Percentiles rank a stretch among this genome's conserved stretches.
Conservation (phyloP, 2,797 vertebrate genomes). For the Aselliscus stoliczkanus region DNA sequence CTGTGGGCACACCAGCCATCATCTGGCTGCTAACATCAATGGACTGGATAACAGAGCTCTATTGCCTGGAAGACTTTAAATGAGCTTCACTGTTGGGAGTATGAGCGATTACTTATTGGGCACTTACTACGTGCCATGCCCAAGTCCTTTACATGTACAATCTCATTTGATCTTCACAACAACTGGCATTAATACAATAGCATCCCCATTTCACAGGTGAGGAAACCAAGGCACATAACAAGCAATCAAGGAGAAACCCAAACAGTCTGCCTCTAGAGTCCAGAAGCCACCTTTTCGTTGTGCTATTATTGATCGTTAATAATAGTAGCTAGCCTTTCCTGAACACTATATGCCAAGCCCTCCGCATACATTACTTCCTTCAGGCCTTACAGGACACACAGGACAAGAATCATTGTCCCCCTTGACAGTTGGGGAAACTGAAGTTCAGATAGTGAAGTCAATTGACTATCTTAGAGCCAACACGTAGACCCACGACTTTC, state of each 20-base stretch:
- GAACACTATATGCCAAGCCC: too few species aligned
- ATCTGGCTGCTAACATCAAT: not conserved
- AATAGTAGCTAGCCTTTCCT: not conserved
- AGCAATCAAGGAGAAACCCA: not conserved
- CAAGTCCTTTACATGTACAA: fast-evolving
- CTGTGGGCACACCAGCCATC: fast-evolving
- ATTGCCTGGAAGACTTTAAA: not conserved
- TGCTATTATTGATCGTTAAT: not conserved
- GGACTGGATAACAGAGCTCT: not conserved
- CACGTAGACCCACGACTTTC: fast-evolving
- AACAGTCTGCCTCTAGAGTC: fast-evolving
- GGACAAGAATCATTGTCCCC: fast-evolving
- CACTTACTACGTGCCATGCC: not conserved
- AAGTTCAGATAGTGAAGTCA: not conserved
- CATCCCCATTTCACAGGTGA: not conserved
- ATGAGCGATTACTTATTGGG: not conserved
- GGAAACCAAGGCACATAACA: not conserved
- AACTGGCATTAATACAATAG: too few species aligned
- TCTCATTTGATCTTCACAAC: not conserved
- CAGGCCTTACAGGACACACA: fast-evolving
- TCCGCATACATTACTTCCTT: fast-evolving
- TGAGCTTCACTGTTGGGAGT: not conserved
- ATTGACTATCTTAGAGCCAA: not conserved
- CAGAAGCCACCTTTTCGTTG: not conserved
- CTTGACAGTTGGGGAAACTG: not conserved